Evolutionary conservation across 30 jellyfish, hydroid and myxozoan species (phyloP), one percentile per base, ranked within the genome.

Genomic region (Euphysa ruthae): DNA sequence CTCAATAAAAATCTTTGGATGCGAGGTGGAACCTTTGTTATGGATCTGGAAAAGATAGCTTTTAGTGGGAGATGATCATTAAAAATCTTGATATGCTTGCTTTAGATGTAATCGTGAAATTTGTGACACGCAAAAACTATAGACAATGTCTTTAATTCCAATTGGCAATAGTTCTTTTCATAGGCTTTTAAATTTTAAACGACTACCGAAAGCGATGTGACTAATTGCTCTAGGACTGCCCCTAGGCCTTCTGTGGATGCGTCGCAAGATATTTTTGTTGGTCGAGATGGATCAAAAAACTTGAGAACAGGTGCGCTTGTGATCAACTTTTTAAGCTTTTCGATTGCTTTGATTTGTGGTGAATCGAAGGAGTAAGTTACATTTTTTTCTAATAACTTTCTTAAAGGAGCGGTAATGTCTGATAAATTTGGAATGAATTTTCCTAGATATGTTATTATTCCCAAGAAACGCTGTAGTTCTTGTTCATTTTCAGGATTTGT

Each of bases 181-280:
- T n/a, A n/a, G n/a, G n/a, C n/a, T n/a, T n/a, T n/a, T n/a, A n/a
- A n/a, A n/a, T n/a, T n/a, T 55, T 24, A 82, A 43, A n/a, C 93
- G 69, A 8, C 77, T 35, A 34, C 92, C 89, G 55, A 26, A 80
- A n/a, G 93, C 93, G 21, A 73, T 60, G 22, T 46, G 19, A 31
- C 66, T 57, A 1, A 49, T 29, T 79, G 93, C 58, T 69, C 82
- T 4, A 78, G 93, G 10, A 70, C 35, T 49, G 93, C 93, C 5
- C 93, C 93, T 16, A 78, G 82, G 10, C 93, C 93, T 23, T 70
- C 7, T 55, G 34, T 15, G 5, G 89, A 63, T 1, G 93, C 91
- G 71, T 78, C 93, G n/a, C 61, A 56, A 8, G 82, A 35, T 16
- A 78, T 61, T 1, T 74, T 81, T 4, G 93, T 55, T 20, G 81